Evolutionary conservation across 1,140 invertebrate genomes (phyloP), one percentile per base, ranked within the genome.

Genomic region (Heliothis subflexa): DNA sequence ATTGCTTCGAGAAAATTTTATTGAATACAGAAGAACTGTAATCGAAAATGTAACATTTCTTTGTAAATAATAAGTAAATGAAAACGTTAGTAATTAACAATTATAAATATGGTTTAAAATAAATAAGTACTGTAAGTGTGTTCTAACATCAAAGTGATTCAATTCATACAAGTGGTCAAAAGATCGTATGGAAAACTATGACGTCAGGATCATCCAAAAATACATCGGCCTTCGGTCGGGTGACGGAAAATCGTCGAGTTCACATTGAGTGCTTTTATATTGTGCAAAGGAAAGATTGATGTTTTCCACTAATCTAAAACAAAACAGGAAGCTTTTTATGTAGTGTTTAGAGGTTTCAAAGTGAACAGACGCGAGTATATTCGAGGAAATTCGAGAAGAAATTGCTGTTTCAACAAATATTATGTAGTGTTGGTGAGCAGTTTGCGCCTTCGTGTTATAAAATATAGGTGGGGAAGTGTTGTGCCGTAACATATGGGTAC

Each of bases 231-330:
- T 91, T 91, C 90, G 84, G 72, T 64, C 83, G 74, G 81, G 83
- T 88, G 85, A 89, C 88, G 87, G 88, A 83, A 90, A 89, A 88
- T 74, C 84, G 87, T 82, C 85, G 83, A 85, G 84, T 85, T 84
- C 87, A 87, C 84, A 88, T 61, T 71, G 75, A 82, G 81, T 84
- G 83, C 82, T 88, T 88, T 84, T 82, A 86, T 84, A 83, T 82
- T 84, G 85, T 83, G 70, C 82, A 84, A 82, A 83, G 78, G 81
- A 85, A 82, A 87, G 86, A 86, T 85, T 86, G 83, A 87, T 87
- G 85, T 81, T 81, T 81, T 81, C 79, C 61, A 74, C 47, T 57
- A 72, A 82, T 74, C 57, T 21, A 77, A 75, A 79, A 81, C 52
- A 75, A 82, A 78, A 84, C 74, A 68, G 74, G 74, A 77, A 77